Conservation (phyloP, 1,140 invertebrate species). For the Drosophila sulfurigaster region DNA sequence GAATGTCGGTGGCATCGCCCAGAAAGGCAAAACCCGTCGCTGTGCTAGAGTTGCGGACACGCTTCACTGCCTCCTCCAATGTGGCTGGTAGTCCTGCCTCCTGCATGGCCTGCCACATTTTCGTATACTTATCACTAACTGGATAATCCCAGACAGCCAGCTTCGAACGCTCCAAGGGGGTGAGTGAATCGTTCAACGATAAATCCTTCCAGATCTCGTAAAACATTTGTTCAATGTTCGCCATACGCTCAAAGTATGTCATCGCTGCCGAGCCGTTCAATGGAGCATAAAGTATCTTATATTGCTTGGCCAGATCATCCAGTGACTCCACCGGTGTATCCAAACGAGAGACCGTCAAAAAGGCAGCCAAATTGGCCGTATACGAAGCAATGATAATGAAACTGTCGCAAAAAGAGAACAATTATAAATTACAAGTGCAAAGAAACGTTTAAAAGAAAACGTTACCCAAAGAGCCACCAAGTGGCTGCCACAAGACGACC, state of each 20-base stretch:
- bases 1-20: constrained; percentile 96
- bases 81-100: constrained; percentile 92
- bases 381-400: constrained; percentile 99
- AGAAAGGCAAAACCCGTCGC: constrained; percentile 95
- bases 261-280: constrained; percentile 91
- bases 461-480: constrained; percentile 97
- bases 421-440: background rate
- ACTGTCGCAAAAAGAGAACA: constrained; percentile 5
- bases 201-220: constrained; percentile 99
- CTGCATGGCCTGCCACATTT: constrained; percentile 99
- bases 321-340: constrained; percentile 96
- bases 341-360: constrained; percentile 95
- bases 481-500: constrained; percentile 96
- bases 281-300: constrained; percentile 97
- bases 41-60: constrained; percentile 91
- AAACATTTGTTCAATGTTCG: constrained; percentile 96
- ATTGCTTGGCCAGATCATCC: constrained; percentile 97
- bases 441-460: background rate
- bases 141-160: constrained; percentile 99
- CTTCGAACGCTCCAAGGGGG: constrained; percentile 95
- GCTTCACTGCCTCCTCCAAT: constrained; percentile 91
- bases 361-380: constrained; percentile 98
- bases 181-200: constrained; percentile 96
- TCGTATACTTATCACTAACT: constrained; percentile 98
- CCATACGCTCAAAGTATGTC: constrained; percentile 98